Evolutionary conservation across 1,140 invertebrate genomes (phyloP), one percentile per base, ranked within the genome.

Genomic region (Apocrypta bakeri): DNA sequence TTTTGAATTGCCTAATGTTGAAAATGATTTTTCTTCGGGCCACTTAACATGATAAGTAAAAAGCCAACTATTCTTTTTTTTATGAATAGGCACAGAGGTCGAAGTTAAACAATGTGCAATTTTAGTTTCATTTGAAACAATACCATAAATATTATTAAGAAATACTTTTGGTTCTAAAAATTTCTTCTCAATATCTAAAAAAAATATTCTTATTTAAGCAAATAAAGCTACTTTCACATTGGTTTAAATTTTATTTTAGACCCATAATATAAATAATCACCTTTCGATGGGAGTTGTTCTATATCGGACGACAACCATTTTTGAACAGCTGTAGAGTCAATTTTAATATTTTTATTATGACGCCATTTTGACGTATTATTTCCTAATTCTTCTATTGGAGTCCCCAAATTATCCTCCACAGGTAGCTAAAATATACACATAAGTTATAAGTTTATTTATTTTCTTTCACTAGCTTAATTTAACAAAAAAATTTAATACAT

Each of bases 21-120:
- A 81, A 82, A 91, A 91, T 25, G 68, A 76, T 31, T 74, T 84
- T 33, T 84, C 8, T 72, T 82, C 80, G 29, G 91, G 91, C 91
- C 91, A 92, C 27, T n/a, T 73, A n/a, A 91, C 29, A 11, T 61
- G 63, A 6, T 86, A 85, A n/a, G 42, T 85, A 79, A 84, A 88
- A 4, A 37, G 17, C 85, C 87, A 89, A 7, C 3, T 0, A 24
- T 37, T 21, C 29, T 29, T 17, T 17, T 42, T 9, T 0, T 72
- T 37, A 7, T 37, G 0, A 0, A 76, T 24, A 1, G 79, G 0
- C 14, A 69, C 40, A n/a, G 33, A 79, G 4, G 6, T 48, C 9
- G 25, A 56, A 61, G 25, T 66, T 69, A 88, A 33, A 61, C 25
- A 31, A 42, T 84, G 40, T 37, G 69, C 12, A 9, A 82, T 72